phyloP scores from a whole-genome alignment of 2,888 invertebrate species.

The Cheilosia vulpina region DNA sequence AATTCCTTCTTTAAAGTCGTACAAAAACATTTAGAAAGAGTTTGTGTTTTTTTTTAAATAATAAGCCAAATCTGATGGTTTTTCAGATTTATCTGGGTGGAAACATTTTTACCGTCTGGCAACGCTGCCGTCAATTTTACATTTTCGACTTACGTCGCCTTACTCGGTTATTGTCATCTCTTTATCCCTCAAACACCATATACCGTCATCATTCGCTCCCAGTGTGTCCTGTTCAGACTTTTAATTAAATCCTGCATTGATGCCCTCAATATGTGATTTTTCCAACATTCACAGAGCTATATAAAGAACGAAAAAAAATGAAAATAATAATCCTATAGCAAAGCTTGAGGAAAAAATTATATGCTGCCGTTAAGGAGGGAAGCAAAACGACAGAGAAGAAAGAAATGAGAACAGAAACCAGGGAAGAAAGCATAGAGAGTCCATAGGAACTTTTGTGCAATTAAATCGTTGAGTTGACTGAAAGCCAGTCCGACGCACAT shows the following conservation, averaged over 20 bases:
- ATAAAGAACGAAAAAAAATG: background rate
- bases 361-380: conserved; percentile 25
- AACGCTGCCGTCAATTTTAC: background rate
- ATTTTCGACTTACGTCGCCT: conserved; percentile 29
- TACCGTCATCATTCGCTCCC: conserved; percentile 36
- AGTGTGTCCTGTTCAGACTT: conserved; percentile 62
- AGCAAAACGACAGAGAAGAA: conserved; percentile 17
- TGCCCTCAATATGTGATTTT: conserved; percentile 64
- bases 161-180: conserved; percentile 31
- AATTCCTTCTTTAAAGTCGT: too few relatives aligned
- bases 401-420: conserved; percentile 53
- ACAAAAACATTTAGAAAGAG: too few relatives aligned
- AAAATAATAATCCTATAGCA: conserved; percentile 53
- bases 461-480: conserved; percentile 69
- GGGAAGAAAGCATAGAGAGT: conserved; percentile 38
- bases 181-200: conserved; percentile 1
- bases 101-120: too few relatives aligned
- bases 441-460: conserved; percentile 57
- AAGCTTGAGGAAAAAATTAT: conserved; percentile 46
- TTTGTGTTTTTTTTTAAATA: too few relatives aligned
- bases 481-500: conserved; percentile 67
- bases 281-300: conserved; percentile 14
- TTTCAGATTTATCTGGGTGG: too few relatives aligned
- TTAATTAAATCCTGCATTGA: conserved; percentile 70
- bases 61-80: too few relatives aligned